Evolutionary conservation across 2,797 vertebrate genomes (phyloP).

Genomic region (Centropyge bicolor): DNA sequence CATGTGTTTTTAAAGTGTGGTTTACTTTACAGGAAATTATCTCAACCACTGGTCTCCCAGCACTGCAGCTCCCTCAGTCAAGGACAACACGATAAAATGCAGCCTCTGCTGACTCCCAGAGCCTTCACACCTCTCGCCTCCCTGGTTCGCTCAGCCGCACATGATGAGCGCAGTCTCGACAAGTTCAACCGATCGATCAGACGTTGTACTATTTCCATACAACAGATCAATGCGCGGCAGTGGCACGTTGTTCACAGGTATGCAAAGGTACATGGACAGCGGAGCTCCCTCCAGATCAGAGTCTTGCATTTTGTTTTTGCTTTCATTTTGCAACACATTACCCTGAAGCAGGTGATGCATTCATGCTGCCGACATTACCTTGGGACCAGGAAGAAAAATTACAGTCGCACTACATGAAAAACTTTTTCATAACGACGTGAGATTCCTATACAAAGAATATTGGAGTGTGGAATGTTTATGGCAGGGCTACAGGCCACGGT

Average conservation of each 20-base stretch:
- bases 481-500: constrained; percentile 46
- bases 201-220: constrained; percentile 59
- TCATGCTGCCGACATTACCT: constrained; percentile 19
- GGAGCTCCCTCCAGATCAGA: constrained; percentile 3
- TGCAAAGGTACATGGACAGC: constrained; percentile 15
- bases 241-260: constrained; percentile 44
- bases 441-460: constrained; percentile 52
- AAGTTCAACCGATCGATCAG: constrained; percentile 70
- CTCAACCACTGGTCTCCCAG: neutral
- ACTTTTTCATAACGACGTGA: constrained; percentile 44
- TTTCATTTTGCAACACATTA: constrained; percentile 18
- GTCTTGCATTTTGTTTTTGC: constrained; percentile 16
- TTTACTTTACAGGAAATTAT: neutral
- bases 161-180: constrained; percentile 47
- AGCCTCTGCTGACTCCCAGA: constrained; percentile 49
- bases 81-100: constrained; percentile 50
- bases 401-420: constrained; percentile 31
- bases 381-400: constrained; percentile 38
- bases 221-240: constrained; percentile 63
- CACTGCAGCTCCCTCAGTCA: constrained; percentile 21
- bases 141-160: constrained; percentile 44
- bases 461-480: constrained; percentile 52
- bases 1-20: neutral
- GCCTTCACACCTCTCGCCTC: constrained; percentile 24
- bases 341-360: constrained; percentile 31